A percentile compares a stretch with the other conserved stretches of the same genome.
These are phyloP conservation scores for Patella caerulea DNA, from an alignment of 2,888 invertebrate genomes.

Conservation along the genomic window DNA sequence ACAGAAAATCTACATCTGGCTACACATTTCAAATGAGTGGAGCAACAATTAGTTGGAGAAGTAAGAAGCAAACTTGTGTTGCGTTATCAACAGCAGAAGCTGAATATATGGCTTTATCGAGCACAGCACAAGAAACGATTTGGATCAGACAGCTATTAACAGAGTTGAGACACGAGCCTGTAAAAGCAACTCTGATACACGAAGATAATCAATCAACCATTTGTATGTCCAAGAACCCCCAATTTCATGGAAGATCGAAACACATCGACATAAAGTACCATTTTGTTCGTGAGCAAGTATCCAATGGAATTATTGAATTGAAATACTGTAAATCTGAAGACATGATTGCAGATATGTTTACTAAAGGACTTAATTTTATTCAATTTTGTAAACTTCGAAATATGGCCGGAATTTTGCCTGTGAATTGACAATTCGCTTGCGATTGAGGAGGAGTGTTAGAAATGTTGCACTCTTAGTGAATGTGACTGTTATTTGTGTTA, in stretches of 20 bases:
- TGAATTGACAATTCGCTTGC: too few relatives aligned
- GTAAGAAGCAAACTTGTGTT: slow-evolving; percentile 31
- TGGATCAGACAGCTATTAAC: not conserved
- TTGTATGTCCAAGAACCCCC: slow-evolving; percentile 27
- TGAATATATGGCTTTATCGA: slow-evolving; percentile 40
- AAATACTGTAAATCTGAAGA: not conserved
- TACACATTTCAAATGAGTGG: not conserved
- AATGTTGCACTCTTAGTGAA: too few relatives aligned
- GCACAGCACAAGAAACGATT: slow-evolving; percentile 35
- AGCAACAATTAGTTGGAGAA: slow-evolving; percentile 25
- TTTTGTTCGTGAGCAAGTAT: slow-evolving; percentile 25
- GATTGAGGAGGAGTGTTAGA: too few relatives aligned
- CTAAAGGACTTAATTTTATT: not conserved
- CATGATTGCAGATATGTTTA: slow-evolving; percentile 1
- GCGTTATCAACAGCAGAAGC: slow-evolving; percentile 40
- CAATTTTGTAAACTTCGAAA: not conserved
- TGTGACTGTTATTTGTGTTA: too few relatives aligned
- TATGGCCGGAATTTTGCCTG: not conserved
- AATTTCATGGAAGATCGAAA: slow-evolving; percentile 38
- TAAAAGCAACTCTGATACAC: not conserved
- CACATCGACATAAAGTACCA: slow-evolving; percentile 42
- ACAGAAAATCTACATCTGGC: not conserved
- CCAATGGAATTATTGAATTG: not conserved
- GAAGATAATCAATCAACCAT: slow-evolving; percentile 39
- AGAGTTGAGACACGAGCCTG: not conserved